phyloP scores from a whole-genome alignment of 2,113 vertebrate genomes.

The Crotophaga sulcirostris region DNA sequence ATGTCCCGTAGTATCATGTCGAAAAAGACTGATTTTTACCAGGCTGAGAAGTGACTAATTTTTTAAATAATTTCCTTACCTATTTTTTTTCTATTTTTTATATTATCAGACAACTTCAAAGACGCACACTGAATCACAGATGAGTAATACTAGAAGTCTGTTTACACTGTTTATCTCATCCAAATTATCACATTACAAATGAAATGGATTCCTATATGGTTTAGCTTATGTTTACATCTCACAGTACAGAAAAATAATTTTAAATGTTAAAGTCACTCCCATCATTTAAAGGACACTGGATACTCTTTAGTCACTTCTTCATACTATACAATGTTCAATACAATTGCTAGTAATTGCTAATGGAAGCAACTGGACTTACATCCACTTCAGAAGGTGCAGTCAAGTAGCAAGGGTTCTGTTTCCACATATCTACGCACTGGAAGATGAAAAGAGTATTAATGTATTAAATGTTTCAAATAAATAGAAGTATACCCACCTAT shows the following conservation, averaged over 20 bases:
- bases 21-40: neutral
- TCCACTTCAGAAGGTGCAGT: slow-evolving; percentile 92
- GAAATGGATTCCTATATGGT: neutral
- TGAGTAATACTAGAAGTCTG: neutral
- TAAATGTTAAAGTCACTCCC: neutral
- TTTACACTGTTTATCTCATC: neutral
- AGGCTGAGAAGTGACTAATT: neutral
- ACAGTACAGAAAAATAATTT: neutral
- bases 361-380: slow-evolving; percentile 79
- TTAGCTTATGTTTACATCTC: neutral
- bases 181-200: neutral
- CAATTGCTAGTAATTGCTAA: neutral
- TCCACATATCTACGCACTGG: slow-evolving; percentile 98
- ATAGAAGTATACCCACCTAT: neutral
- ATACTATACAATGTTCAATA: neutral
- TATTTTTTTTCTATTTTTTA: neutral
- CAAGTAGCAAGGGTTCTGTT: slow-evolving; percentile 89
- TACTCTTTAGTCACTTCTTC: neutral
- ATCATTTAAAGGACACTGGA: neutral
- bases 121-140: neutral
- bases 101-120: neutral
- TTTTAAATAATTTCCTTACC: neutral
- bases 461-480: neutral
- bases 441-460: slow-evolving; percentile 24
- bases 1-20: neutral